Evolutionary conservation across 2,888 invertebrate species (phyloP).

Genomic region (Drosophila percnosoma): DNA sequence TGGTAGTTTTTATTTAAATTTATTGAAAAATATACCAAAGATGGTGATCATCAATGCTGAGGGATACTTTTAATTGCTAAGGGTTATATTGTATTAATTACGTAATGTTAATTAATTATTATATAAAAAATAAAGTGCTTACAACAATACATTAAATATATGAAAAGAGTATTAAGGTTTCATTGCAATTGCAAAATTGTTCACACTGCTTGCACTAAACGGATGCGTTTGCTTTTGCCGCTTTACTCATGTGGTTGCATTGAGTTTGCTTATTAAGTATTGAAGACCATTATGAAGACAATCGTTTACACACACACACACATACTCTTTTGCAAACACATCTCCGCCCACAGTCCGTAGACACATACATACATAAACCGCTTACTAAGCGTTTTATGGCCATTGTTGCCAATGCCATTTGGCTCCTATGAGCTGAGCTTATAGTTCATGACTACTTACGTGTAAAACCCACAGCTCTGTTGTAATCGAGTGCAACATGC

Average conservation of each 20-base stretch:
- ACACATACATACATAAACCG: constrained; percentile 17
- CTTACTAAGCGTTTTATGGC: constrained; percentile 57
- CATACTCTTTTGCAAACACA: not conserved
- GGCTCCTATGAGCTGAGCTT: constrained; percentile 34
- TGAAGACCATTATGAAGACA: constrained; percentile 69
- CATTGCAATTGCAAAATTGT: constrained; percentile 31
- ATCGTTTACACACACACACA: constrained; percentile 10
- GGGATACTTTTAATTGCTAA: no score
- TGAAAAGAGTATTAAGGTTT: constrained; percentile 32
- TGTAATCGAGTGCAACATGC: constrained; percentile 56
- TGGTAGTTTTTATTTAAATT: constrained; percentile 1
- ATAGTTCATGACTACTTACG: constrained; percentile 20
- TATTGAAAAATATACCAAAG: constrained; percentile 5
- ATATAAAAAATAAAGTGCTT: not conserved
- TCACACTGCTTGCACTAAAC: constrained; percentile 28
- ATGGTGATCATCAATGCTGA: not conserved
- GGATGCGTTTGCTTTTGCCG: constrained; percentile 40
- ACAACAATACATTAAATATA: not conserved
- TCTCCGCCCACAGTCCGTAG: constrained; percentile 1
- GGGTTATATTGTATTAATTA: no score
- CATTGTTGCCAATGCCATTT: constrained; percentile 48
- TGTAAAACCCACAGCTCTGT: constrained; percentile 28
- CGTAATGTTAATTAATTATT: not conserved
- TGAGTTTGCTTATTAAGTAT: constrained; percentile 66
- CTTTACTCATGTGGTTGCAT: constrained; percentile 38